Conservation (phyloP, 2,797 vertebrate genomes). For the Setipinna tenuifilis region DNA sequence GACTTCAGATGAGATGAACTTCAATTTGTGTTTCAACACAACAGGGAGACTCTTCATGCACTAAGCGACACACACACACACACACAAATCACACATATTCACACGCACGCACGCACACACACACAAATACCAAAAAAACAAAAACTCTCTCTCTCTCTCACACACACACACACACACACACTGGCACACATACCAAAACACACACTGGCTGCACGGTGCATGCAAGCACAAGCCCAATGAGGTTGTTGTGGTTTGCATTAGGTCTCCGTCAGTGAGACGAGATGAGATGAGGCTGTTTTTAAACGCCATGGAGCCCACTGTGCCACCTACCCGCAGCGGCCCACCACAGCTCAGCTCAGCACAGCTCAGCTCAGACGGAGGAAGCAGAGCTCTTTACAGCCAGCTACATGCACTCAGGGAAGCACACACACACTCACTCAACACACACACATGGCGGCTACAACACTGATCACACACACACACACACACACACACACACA, state of each 20-base stretch:
- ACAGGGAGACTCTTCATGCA: conserved; percentile 74
- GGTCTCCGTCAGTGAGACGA: background rate
- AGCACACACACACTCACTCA: background rate
- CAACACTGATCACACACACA: background rate
- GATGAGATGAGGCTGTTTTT: conserved; percentile 5
- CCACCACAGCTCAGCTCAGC: background rate
- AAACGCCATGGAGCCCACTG: background rate
- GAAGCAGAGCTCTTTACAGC: background rate
- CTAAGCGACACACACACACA: conserved; percentile 63
- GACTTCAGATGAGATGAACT: conserved; percentile 54
- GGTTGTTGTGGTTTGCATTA: conserved; percentile 27
- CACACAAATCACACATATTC: conserved; percentile 25
- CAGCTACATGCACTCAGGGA: conserved; percentile 8
- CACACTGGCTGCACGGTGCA: conserved; percentile 22
- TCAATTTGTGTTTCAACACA: conserved; percentile 46
- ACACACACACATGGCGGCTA: background rate
- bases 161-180: conserved; percentile 44
- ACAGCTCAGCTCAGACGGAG: background rate
- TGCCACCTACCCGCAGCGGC: conserved; percentile 16
- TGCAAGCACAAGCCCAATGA: conserved; percentile 18
- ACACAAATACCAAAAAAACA: background rate
- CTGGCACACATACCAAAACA: conserved; percentile 53
- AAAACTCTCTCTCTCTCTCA: background rate
- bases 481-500: background rate
- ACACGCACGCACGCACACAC: background rate